Base-by-base conservation (phyloP, 2,113 vertebrate genomes). In the Sinocyclocheilus rhinocerous region DNA sequence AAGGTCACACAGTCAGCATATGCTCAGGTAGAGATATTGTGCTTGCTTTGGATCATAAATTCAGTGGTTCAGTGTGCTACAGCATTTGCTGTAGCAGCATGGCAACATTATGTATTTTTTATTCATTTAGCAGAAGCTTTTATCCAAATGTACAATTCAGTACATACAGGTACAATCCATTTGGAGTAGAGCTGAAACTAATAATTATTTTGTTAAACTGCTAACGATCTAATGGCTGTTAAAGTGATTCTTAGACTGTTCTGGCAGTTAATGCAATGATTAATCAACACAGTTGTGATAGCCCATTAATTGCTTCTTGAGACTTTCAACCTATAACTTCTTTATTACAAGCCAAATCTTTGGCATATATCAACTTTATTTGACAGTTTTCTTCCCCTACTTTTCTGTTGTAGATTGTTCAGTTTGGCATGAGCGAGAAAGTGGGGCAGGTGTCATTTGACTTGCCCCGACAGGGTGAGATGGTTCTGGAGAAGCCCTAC, bases 351-450 rank as follows among this genome's bases (percentile, higher is more conserved):
- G 70, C 3, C 70, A 65, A 5, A 15, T 29, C 12, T 57, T 57
- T 18, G 52, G 16, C 15, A 5, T 2, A 63, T 12, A 7, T 13
- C 16, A 16, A 2, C 67, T 72, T 22, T 72, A 39, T 72, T 72
- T 72, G 69, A 42, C 33, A 4, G 4, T 5, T 70, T 73, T 18
- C 16, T 77, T 63, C 22, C 3, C 0, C 12, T 33, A 7, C 67
- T 15, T 42, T 26, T 59, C 13, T 36, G 3, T n/a, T n/a, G 36
- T 84, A 94, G 94, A 82, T 94, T 0, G 92, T 92, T 52, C 93
- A 93, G 90, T 95, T 95, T 84, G 93, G 94, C 52, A 93, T 94
- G 94, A 93, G 92, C 2, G 91, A 92, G n/a, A 94, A 91, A 88
- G 89, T 95, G 83, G 95, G 94, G 33, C 93, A 93, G 85, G 88